These are phyloP conservation scores for Colletes collaris DNA, from an alignment of 2,888 invertebrate species.

Conservation along the genomic window DNA sequence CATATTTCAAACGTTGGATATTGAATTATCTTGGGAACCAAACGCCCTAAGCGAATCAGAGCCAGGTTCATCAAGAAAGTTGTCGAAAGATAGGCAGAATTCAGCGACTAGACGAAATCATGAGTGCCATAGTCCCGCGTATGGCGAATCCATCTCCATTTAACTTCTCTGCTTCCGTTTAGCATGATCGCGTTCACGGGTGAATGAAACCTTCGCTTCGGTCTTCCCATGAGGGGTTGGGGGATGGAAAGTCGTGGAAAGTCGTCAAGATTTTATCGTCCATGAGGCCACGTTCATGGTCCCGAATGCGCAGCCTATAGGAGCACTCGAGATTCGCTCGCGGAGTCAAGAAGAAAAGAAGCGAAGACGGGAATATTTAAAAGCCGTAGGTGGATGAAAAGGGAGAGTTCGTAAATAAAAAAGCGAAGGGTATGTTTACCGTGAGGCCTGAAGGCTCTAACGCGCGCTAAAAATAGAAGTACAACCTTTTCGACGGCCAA, in stretches of 20 bases:
- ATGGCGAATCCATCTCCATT: no score
- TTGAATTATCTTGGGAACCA: no score
- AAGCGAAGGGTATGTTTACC: neutral
- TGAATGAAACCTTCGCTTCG: neutral
- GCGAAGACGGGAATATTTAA: constrained; percentile 15
- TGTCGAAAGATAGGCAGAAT: no score
- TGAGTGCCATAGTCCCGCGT: no score
- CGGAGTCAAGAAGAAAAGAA: neutral
- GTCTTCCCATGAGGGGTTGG: neutral
- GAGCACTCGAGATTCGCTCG: no score
- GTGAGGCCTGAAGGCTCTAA: neutral
- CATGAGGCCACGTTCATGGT: neutral
- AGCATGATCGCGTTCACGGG: no score
- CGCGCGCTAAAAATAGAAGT: neutral
- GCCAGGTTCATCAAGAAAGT: no score
- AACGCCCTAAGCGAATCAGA: no score
- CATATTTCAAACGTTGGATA: no score
- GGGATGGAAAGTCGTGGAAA: neutral
- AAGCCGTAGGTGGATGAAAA: neutral
- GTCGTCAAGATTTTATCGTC: constrained; percentile 13
- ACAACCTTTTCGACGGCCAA: neutral
- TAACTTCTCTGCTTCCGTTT: no score
- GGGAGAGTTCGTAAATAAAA: constrained; percentile 1
- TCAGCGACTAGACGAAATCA: no score
- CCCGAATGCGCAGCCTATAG: neutral